A percentile compares a stretch with the other conserved stretches of the same genome.
These are phyloP conservation scores for Montipora efflorescens DNA, from an alignment of 64 coral and sea anemone species.

Conservation along the genomic window DNA sequence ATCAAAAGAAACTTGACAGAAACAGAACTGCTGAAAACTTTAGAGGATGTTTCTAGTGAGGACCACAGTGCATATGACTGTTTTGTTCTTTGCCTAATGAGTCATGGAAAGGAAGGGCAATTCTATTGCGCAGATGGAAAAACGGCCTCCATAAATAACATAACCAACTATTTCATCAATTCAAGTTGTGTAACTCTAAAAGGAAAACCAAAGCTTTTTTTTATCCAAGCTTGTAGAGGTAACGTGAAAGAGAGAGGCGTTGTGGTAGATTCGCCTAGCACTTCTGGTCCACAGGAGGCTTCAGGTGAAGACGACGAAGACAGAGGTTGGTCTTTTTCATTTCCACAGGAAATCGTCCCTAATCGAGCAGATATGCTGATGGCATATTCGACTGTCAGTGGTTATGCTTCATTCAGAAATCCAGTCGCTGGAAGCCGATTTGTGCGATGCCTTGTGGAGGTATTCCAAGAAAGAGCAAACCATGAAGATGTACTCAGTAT, in stretches of 20 bases:
- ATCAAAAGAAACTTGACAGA: slow-evolving; percentile 3
- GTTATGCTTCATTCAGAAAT: slow-evolving; percentile 72
- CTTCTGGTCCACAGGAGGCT: background rate
- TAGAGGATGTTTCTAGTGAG: background rate
- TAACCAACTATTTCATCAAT: slow-evolving; percentile 67
- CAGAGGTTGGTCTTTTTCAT: slow-evolving; percentile 21
- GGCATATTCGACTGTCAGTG: slow-evolving; percentile 75
- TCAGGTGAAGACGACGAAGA: background rate
- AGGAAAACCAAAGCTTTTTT: slow-evolving; percentile 83
- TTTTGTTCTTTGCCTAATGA: slow-evolving; percentile 86
- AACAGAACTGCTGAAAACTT: background rate
- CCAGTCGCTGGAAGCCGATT: slow-evolving; percentile 65
- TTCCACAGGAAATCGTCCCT: background rate
- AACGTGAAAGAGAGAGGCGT: slow-evolving; percentile 53
- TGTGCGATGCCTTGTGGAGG: slow-evolving; percentile 42
- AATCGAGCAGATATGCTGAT: slow-evolving; percentile 67
- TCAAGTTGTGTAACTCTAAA: slow-evolving; percentile 41
- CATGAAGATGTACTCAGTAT: slow-evolving; percentile 83
- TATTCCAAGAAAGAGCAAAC: slow-evolving; percentile 53
- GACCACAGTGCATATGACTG: slow-evolving; percentile 51
- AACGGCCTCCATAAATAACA: slow-evolving; percentile 4
- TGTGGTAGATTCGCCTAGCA: slow-evolving; percentile 29
- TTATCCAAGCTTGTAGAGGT: slow-evolving; percentile 86
- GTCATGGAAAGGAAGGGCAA: slow-evolving; percentile 63
- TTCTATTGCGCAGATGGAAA: slow-evolving; percentile 67